Evolutionary conservation across 2,113 vertebrate species (phyloP), one percentile per base, ranked within the genome.

Genomic region (Antennarius striatus): DNA sequence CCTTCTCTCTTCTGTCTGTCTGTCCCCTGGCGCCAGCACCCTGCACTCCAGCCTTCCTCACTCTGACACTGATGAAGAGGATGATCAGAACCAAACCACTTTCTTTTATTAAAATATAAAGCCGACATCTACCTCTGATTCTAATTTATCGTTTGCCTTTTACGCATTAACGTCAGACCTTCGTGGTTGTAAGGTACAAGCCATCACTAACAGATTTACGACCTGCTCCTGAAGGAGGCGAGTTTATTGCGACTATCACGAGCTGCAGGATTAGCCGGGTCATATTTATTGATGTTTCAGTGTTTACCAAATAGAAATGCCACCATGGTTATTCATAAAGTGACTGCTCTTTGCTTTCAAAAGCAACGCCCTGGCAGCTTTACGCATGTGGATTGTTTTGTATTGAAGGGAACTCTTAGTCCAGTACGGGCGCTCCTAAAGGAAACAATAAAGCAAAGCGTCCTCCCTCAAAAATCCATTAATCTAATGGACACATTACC

Each of bases 1-100:
- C 48, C 50, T 47, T 30, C 51, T 66, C 42, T 56, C 43, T 36
- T 36, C 7, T 45, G 73, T 77, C 75, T 77, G 75, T 65, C 42
- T 28, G 42, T 68, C 79, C 56, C 61, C 36, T 86, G 89, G 88
- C 86, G 84, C 89, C 88, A 87, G 71, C 65, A 40, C 54, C 57
- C 47, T 68, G 47, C 11, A 49, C 75, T 67, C 55, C 76, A 62
- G 60, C 60, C 63, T 73, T 76, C 71, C 57, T 68, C 73, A 17
- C 16, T 50, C 43, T 80, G 86, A 89, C 87, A 84, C 77, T 87
- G 79, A 83, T 84, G 73, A 64, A 74, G 60, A 79, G 72, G 65
- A 82, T 78, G 72, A 79, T 76, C 62, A 56, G 58, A 73, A 64
- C 42, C 69, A 83, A 83, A 46, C 40, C 66, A 52, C 63, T 68